Base-by-base conservation (phyloP, 2,888 invertebrate genomes). In the Tetanocera ferruginea region DNA sequence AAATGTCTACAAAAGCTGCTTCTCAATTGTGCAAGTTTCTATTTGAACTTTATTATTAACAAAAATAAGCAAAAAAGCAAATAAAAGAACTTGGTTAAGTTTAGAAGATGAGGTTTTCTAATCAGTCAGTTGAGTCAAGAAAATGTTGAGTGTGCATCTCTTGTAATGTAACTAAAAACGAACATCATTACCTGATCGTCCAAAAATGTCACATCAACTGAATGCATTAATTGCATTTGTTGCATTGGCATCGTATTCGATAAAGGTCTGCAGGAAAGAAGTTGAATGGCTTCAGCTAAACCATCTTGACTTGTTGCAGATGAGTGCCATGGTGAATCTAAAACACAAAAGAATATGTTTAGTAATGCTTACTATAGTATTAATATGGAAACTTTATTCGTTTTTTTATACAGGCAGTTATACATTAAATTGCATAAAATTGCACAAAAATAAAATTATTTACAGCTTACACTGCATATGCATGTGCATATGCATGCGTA, bases 281-380 rank as follows among this genome's bases (percentile, higher is more conserved):
- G 86, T 82, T 93, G 93, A 81, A 93, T 93, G 3, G 93, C 93
- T 87, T 93, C 93, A 17, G 92, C 92, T 64, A 93, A 89, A 25
- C 93, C 93, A 85, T 93, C 93, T 76, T 93, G 93, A 84, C 93
- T 93, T 31, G 92, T 91, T 82, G 92, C 88, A n/a, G 90, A 88
- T 2, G 91, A 85, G 74, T 89, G 90, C 89, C 90, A 90, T 60
- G 88, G 85, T 43, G 89, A 87, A 83, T 90, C 90, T 90, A 79
- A 34, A 85, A 82, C 69, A 75, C 70, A 79, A 74, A 76, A 57
- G 77, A 62, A 28, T 64, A n/a, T 31, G 17, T 52, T 66, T 1
- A 55, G 3, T 19, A 55, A 73, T 66, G n/a, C 51, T 2, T 62
- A 9, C 6, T 9, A 9, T 43, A 17, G n/a, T 19, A 57, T 9